Percentiles rank a stretch among this genome's conserved stretches.
Evolutionary conservation across 2,797 vertebrate species (phyloP).

Genomic region (Poecilia gillii): DNA sequence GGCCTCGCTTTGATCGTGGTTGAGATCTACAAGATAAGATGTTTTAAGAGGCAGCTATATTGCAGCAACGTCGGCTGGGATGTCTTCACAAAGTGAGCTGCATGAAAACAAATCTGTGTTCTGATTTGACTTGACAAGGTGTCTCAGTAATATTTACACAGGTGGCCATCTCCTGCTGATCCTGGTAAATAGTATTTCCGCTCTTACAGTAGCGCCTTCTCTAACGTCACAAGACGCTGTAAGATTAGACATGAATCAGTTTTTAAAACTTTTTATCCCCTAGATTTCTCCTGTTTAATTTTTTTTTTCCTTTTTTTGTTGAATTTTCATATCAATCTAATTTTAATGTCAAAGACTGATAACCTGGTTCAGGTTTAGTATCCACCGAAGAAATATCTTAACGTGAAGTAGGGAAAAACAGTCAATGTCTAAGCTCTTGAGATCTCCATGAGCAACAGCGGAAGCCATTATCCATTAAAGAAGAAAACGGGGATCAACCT

Average conservation of each 20-base stretch:
- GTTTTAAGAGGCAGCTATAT: neutral
- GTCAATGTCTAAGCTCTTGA: neutral
- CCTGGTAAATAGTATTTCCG: too few relatives aligned
- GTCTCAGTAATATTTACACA: neutral
- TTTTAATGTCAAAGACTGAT: neutral
- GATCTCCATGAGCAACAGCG: neutral
- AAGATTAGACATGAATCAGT: neutral
- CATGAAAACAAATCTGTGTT: slow-evolving; percentile 4
- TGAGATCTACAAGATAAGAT: slow-evolving; percentile 4
- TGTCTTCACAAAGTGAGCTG: neutral
- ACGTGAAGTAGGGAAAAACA: neutral
- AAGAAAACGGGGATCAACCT: neutral
- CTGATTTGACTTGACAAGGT: slow-evolving; percentile 5
- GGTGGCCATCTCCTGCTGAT: too few relatives aligned
- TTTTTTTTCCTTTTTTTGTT: neutral
- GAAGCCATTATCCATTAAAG: neutral
- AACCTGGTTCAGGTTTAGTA: neutral
- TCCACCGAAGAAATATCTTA: neutral
- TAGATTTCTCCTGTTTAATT: neutral
- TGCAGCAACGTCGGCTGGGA: neutral
- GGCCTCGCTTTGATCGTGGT: neutral
- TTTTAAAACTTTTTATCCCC: neutral
- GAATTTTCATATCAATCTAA: neutral
- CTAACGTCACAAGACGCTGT: neutral
- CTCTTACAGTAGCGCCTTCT: neutral